These are phyloP conservation scores for Grammomys dolichurus DNA, from an alignment of 2,113 vertebrate species.

Conservation along the genomic window DNA sequence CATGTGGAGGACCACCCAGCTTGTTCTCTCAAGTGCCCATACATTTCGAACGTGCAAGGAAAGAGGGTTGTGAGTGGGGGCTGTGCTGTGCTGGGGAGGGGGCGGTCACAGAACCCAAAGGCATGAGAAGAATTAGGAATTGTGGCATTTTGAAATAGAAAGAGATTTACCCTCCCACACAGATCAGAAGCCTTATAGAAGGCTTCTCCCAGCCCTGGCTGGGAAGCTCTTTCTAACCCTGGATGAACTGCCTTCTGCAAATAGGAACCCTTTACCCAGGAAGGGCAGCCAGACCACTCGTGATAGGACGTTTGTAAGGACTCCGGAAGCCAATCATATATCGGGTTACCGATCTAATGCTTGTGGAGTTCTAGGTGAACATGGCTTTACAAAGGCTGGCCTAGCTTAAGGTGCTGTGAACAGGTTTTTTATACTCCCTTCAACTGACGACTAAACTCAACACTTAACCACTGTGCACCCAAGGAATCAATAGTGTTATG, in stretches of 20 bases:
- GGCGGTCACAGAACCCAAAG: neutral
- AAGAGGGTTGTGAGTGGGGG: neutral
- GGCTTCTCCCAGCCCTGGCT: neutral
- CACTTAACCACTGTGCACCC: neutral
- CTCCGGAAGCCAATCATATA: neutral
- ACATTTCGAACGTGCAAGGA: neutral
- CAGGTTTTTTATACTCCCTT: neutral
- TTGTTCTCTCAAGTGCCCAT: neutral
- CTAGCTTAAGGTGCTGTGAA: neutral
- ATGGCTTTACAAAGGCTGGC: neutral
- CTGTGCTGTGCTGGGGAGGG: neutral
- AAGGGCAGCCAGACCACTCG: too few species aligned
- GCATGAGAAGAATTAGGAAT: neutral
- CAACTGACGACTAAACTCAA: neutral
- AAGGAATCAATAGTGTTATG: neutral
- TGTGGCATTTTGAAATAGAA: neutral
- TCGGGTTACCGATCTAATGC: neutral
- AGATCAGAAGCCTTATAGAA: neutral
- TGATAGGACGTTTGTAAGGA: neutral
- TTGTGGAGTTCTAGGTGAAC: neutral
- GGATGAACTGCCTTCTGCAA: neutral
- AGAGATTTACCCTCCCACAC: neutral
- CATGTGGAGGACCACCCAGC: slow-evolving; percentile 21
- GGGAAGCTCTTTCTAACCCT: neutral
- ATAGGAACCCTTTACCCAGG: neutral